A percentile compares a stretch with the other conserved stretches of the same genome.
Conservation (phyloP, 1,140 invertebrate genomes). For the Agrilus planipennis region DNA sequence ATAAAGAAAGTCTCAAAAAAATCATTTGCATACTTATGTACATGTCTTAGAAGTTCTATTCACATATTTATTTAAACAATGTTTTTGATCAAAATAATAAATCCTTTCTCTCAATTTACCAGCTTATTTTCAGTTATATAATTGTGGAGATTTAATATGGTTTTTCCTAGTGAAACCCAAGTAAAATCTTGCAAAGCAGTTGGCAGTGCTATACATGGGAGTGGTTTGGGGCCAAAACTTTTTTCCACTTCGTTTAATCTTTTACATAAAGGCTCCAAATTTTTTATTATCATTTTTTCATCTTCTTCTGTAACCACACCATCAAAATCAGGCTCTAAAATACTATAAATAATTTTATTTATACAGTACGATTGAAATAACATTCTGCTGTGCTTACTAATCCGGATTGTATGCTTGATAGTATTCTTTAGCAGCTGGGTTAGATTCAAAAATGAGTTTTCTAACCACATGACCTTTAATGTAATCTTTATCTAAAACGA, state of each 20-base stretch:
- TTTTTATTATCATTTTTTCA: constrained; percentile 45
- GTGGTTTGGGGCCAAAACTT: constrained; percentile 38
- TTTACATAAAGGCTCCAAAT: constrained; percentile 49
- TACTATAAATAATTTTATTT: constrained; percentile 13
- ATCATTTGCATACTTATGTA: too few species aligned
- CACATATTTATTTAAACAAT: too few species aligned
- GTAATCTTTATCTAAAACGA: constrained; percentile 62
- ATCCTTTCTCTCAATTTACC: constrained; percentile 15
- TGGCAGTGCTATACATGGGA: constrained; percentile 46
- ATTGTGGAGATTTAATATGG: constrained; percentile 52
- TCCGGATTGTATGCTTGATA: constrained; percentile 53
- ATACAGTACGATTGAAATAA: constrained; percentile 9
- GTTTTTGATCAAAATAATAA: not conserved
- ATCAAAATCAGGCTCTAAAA: constrained; percentile 42
- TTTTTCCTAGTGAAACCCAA: constrained; percentile 56
- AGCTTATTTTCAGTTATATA: constrained; percentile 46
- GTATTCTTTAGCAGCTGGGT: constrained; percentile 55
- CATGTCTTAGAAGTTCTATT: too few species aligned
- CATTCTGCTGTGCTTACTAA: constrained; percentile 43
- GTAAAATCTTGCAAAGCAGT: constrained; percentile 45
- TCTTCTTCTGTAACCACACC: constrained; percentile 44
- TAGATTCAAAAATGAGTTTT: constrained; percentile 59
- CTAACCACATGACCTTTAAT: constrained; percentile 64
- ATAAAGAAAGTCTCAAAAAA: too few species aligned
- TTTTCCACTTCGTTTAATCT: constrained; percentile 44